Evolutionary conservation across 2,797 vertebrate genomes (phyloP), one percentile per base, ranked within the genome.

Genomic region (Cossypha heuglini): DNA sequence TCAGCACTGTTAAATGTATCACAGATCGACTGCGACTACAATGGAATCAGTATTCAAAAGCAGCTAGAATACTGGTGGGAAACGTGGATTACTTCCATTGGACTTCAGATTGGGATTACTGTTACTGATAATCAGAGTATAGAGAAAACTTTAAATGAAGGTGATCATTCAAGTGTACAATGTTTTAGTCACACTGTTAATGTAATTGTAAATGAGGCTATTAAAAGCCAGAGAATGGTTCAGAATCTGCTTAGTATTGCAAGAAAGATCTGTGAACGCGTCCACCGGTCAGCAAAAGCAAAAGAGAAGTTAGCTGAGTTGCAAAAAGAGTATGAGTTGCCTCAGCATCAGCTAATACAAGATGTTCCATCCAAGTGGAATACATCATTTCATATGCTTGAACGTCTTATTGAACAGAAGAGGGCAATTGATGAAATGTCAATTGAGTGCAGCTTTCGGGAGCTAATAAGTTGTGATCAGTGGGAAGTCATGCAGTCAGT

Each of bases 401-500:
- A 99, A 94, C 98, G 99, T 75, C 98, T 99, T 91, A 98, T 99
- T 5, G 99, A 99, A 93, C 99, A 99, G 98, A 99, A 99, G 97
- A 98, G 98, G 96, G 99, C 99, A 42, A 98, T 99, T 42, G 99
- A 99, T 55, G 99, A 99, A 96, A 97, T 99, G 98, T 99, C 99
- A 5, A 97, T 99, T 9, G 99, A 99, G 98, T 99, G 99, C 92
- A 99, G 98, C 97, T 99, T 99, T 98, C 98, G 99, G 96, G 99
- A 99, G 97, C 98, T 99, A 28, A 99, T 99, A 97, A 99, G 99
- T 54, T 99, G 99, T 43, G 99, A 99, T 96, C 99, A 99, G 97
- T 99, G 99, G 99, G 99, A 99, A 94, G 99, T 99, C 80, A 99
- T 99, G 98, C 98, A 98, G 98, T 99, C 99, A 0, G 98, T 99